Evolutionary conservation across 1,140 invertebrate species (phyloP), one percentile per base, ranked within the genome.

Genomic region (Bombus balteatus): DNA sequence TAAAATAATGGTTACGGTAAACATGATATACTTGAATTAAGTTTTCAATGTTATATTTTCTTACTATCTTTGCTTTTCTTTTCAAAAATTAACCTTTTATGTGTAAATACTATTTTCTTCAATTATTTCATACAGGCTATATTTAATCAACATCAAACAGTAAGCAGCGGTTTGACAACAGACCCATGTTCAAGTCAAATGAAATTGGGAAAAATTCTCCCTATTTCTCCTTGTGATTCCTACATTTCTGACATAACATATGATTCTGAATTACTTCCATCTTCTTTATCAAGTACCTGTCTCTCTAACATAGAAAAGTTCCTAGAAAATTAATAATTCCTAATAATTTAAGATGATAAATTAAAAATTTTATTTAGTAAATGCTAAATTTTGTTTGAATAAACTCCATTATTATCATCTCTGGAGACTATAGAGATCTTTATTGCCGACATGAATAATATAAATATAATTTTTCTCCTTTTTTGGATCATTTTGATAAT

Each of bases 1-100:
- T 9, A 85, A 82, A 39, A n/a, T 41, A 4, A 91, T 91, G 34
- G 75, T 93, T 32, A 93, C 92, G 82, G 93, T 93, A 81, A 81
- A 86, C 57, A 57, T 66, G 8, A 62, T 53, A 39, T 62, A 15
- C n/a, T 68, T 59, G 15, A 70, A 32, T 78, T 18, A 28, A 74
- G 72, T 28, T 70, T 25, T 13, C 25, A 37, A 39, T 6, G 8
- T 3, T 39, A 70, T 39, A 39, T 6, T 70, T 41, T 41, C 12
- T 41, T 15, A n/a, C 39, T 39, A 3, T 8, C 28, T 41, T 53
- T 22, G 47, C 47, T 53, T 39, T 3, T 43, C 39, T n/a, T 4
- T 37, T 22, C 8, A 22, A 57, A 73, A 72, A 73, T 12, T 66
- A 57, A 37, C 0, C n/a, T 8, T n/a, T 22, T 57, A 74, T 47